Evolutionary conservation across 2,797 vertebrate genomes (phyloP).

Genomic region (Acropternis orthonyx): DNA sequence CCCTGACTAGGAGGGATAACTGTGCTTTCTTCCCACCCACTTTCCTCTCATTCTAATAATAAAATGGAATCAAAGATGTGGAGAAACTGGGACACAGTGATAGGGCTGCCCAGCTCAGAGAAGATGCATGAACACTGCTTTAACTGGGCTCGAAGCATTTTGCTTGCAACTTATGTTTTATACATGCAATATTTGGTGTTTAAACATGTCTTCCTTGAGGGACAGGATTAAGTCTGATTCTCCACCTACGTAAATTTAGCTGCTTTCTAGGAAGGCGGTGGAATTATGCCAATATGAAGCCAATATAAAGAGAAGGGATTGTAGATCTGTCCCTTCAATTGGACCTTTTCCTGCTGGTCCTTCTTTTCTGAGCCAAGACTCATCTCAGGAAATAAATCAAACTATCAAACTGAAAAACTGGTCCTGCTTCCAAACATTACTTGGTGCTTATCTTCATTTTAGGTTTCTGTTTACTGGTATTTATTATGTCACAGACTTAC

Average conservation of each 20-base stretch:
- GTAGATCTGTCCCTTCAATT: conserved; percentile 19
- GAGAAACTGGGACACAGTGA: not conserved
- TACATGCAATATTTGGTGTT: conserved; percentile 48
- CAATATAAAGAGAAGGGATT: conserved; percentile 12
- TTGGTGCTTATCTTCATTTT: conserved; percentile 41
- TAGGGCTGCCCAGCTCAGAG: not conserved
- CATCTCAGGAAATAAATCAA: conserved; percentile 38
- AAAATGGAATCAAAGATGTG: not conserved
- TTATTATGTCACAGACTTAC: conserved; percentile 49
- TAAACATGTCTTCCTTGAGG: conserved; percentile 58
- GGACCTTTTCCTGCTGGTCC: conserved; percentile 51
- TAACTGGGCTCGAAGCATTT: not conserved
- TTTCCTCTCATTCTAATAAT: not conserved
- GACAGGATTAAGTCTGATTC: conserved; percentile 47
- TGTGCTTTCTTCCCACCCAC: not conserved
- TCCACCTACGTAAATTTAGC: conserved; percentile 16
- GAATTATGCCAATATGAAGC: conserved; percentile 42
- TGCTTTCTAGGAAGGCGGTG: conserved; percentile 54
- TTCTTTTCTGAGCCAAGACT: conserved; percentile 32
- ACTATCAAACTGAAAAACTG: not conserved
- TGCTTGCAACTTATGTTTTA: conserved; percentile 39
- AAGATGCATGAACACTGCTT: not conserved
- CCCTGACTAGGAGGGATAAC: not conserved
- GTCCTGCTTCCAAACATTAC: conserved; percentile 33
- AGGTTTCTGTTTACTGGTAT: conserved; percentile 49